phyloP scores from a whole-genome alignment of 1,140 invertebrate genomes.

The Monomorium pharaonis region DNA sequence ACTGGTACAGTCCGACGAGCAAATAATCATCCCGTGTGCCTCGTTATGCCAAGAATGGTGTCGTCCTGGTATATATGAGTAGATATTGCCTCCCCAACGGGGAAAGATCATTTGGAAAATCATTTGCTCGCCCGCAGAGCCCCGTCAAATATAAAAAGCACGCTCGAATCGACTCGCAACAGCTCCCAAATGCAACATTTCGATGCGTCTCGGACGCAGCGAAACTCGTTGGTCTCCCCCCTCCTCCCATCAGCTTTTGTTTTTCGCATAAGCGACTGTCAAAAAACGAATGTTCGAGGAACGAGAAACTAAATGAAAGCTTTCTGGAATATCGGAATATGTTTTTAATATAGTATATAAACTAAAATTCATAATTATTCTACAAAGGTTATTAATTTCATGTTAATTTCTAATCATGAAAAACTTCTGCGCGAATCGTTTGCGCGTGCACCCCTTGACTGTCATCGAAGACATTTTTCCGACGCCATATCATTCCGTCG shows the following conservation, averaged over 20 bases:
- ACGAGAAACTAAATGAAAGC: not conserved
- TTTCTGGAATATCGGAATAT: not conserved
- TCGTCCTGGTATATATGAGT: not conserved
- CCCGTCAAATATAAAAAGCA: not conserved
- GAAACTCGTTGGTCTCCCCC: not conserved
- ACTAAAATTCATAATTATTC: not conserved
- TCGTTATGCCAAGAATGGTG: slow-evolving; percentile 16
- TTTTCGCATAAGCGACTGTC: not conserved
- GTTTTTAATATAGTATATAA: not conserved
- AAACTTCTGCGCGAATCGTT: not conserved
- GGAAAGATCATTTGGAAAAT: not conserved
- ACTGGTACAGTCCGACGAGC: slow-evolving; percentile 75
- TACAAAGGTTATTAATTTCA: not conserved
- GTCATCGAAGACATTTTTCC: not conserved
- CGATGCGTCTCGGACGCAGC: not conserved
- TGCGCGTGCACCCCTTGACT: not conserved
- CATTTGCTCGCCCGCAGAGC: not conserved
- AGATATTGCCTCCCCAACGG: not conserved
- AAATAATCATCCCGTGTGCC: slow-evolving; percentile 60
- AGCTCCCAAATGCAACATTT: not conserved
- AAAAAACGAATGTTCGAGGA: not conserved
- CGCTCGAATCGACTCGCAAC: not conserved
- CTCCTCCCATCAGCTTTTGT: not conserved
- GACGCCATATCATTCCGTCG: not conserved
- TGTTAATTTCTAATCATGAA: slow-evolving; percentile 13